Base-by-base conservation (phyloP, 2,797 vertebrate species). In the Scomberomorus guttatus region DNA sequence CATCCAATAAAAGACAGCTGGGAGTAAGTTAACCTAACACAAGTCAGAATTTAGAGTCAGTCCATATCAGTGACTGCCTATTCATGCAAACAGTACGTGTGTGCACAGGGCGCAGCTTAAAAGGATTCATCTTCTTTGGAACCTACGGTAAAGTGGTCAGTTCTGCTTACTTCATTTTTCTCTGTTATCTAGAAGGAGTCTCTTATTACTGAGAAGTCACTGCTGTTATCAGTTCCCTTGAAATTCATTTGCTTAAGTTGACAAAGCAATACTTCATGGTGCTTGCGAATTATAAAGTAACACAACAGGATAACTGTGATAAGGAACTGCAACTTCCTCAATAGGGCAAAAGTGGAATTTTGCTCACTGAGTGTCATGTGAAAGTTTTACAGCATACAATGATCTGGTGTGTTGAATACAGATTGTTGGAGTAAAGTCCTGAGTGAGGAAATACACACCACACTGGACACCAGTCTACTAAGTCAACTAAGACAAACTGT, bases 171-270 rank as follows among this genome's bases (percentile, higher is more conserved):
- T 37, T 51, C 22, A 51, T 22, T 11, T 75, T 70, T 37, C 58
- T 66, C 6, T 69, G 32, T 82, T 75, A 80, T 71, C n/a, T 50
- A 29, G n/a, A 25, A 4, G 25, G 24, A 59, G 46, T 9, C 12
- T 59, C n/a, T 59, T 62, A 13, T 75, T 76, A 32, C 75, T 27
- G 1, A 65, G 82, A 87, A 87, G 51, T 81, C 8, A 3, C 24
- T 3, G n/a, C 3, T 6, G 14, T 68, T 65, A 78, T 70, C 56
- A 72, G 25, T 87, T 89, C 68, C 65, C 25, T 29, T 63, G 72
- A 85, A 62, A 18, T 42, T 67, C 0, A 59, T 75, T 80, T 39
- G 39, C 24, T 7, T 44, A 17, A 39, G 14, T 20, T 72, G 29
- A 75, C 39, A 73, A 77, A 76, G n/a, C 25, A 44, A 54, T 60